Percentiles rank a stretch among this genome's conserved stretches.
These are phyloP conservation scores for Anguilla anguilla DNA, from an alignment of 2,797 vertebrate genomes.

Conservation along the genomic window DNA sequence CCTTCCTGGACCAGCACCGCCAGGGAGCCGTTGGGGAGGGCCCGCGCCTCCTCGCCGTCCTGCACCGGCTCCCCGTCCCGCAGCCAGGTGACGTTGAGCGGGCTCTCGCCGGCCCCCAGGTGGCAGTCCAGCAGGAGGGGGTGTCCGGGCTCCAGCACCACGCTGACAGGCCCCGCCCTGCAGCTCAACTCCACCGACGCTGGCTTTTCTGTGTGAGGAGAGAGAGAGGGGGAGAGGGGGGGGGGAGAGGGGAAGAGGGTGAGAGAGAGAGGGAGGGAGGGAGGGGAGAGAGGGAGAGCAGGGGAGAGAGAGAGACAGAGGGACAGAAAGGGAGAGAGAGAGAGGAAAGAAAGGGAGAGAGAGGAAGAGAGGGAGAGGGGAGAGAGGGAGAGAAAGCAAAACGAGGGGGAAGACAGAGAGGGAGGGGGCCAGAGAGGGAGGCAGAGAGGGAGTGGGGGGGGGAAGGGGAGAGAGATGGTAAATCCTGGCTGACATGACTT, in stretches of 20 bases:
- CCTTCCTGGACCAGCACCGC: conserved; percentile 58
- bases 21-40: conserved; percentile 85
- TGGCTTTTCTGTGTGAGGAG: conserved; percentile 62
- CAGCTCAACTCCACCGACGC: conserved; percentile 88
- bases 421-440: not conserved
- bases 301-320: not conserved
- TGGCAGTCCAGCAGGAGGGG: conserved; percentile 84
- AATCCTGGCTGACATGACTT: conserved; percentile 11
- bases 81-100: conserved; percentile 84
- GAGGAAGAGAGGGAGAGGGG: conserved; percentile 24
- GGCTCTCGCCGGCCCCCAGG: conserved; percentile 69
- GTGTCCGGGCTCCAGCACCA: conserved; percentile 79
- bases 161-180: conserved; percentile 79
- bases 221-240: not conserved
- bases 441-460: conserved; percentile 15
- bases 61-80: conserved; percentile 78
- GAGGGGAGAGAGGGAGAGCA: not conserved
- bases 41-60: conserved; percentile 65
- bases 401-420: conserved; percentile 25
- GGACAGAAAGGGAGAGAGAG: not conserved
- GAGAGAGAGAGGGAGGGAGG: not conserved
- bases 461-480: conserved; percentile 26
- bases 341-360: conserved; percentile 36
- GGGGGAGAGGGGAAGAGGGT: not conserved
- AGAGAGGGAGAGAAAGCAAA: conserved; percentile 17